phyloP scores from a whole-genome alignment of 2,113 vertebrate genomes.

The Sciurus niger region DNA sequence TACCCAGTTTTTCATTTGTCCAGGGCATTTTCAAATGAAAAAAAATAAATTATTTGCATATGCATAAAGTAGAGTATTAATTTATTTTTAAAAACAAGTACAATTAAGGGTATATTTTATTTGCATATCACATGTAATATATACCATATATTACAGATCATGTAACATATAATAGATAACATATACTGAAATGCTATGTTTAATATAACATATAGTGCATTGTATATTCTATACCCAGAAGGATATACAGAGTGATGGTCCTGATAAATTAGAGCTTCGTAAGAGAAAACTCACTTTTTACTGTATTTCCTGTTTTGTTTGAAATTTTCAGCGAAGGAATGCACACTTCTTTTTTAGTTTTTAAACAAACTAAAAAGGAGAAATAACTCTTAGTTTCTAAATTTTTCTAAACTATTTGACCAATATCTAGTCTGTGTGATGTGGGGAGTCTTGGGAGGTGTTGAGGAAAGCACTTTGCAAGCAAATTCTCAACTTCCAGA shows the following conservation, averaged over 20 bases:
- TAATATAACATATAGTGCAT: not conserved
- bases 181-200: no score
- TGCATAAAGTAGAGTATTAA: not conserved
- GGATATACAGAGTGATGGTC: not conserved
- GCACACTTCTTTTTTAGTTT: not conserved
- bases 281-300: not conserved
- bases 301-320: not conserved
- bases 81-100: not conserved
- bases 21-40: not conserved
- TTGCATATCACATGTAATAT: not conserved
- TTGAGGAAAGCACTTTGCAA: slow-evolving; percentile 49
- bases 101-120: not conserved
- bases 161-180: not conserved
- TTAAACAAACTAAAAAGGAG: not conserved
- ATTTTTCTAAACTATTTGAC: not conserved
- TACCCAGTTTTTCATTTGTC: not conserved
- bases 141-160: not conserved
- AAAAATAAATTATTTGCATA: not conserved
- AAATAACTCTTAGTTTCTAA: not conserved
- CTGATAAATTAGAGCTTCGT: not conserved
- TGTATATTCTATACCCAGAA: not conserved
- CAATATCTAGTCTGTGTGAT: not conserved
- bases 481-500: slow-evolving; percentile 54
- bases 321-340: not conserved
- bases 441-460: not conserved